Evolutionary conservation across 2,797 vertebrate species (phyloP).

Genomic region (Protosalanx chinensis): DNA sequence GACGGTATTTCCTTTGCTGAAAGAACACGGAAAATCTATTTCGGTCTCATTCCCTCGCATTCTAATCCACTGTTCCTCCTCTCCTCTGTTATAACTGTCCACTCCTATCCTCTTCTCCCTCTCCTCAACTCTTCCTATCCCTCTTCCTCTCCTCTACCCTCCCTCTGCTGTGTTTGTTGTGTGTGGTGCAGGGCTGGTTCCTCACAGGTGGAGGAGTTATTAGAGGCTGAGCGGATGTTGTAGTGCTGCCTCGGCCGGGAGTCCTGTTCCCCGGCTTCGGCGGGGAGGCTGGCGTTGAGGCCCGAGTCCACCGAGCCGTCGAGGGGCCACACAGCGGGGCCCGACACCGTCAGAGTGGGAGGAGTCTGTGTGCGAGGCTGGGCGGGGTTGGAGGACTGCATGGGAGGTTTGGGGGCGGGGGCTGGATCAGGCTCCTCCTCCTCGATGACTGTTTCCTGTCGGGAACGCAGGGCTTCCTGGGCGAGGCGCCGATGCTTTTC

Average conservation of each 20-base stretch:
- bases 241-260: slow-evolving; percentile 72
- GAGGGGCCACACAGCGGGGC: slow-evolving; percentile 20
- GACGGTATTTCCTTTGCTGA: not conserved
- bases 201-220: slow-evolving; percentile 79
- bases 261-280: slow-evolving; percentile 69
- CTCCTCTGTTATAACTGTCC: no score
- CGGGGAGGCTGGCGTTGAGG: slow-evolving; percentile 66
- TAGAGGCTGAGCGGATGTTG: slow-evolving; percentile 64
- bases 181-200: not conserved
- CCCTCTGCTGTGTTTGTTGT: no score
- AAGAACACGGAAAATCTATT: no score
- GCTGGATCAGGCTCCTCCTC: slow-evolving; percentile 51
- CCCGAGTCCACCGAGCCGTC: slow-evolving; percentile 66
- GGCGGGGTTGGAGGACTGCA: slow-evolving; percentile 22
- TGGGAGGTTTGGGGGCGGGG: slow-evolving; percentile 40
- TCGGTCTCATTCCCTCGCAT: no score
- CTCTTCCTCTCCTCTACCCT: no score
- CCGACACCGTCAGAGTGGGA: slow-evolving; percentile 13
- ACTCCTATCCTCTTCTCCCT: no score
- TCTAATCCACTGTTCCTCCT: no score
- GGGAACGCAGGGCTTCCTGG: slow-evolving; percentile 42
- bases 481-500: slow-evolving; percentile 74
- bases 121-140: no score
- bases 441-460: slow-evolving; percentile 41
- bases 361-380: slow-evolving; percentile 15